These are phyloP conservation scores for Gopherus evgoodei DNA, from an alignment of 2,113 vertebrate species.

Conservation along the genomic window DNA sequence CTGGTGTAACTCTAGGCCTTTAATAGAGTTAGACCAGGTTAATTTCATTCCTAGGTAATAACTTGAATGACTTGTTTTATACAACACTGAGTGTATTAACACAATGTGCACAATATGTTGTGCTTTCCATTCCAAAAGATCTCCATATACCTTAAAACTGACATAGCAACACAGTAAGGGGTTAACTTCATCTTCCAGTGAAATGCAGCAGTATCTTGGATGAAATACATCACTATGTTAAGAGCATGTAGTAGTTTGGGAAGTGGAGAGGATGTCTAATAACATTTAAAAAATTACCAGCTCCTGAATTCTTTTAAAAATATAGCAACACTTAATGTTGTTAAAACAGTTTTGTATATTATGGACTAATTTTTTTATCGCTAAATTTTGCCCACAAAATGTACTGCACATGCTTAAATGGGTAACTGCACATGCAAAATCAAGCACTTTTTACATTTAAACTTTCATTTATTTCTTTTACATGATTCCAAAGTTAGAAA, in stretches of 20 bases:
- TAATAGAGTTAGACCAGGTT: background rate
- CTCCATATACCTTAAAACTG: background rate
- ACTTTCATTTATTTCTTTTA: background rate
- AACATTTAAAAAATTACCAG: background rate
- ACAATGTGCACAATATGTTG: background rate
- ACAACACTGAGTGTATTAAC: background rate
- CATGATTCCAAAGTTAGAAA: background rate
- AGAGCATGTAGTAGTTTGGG: background rate
- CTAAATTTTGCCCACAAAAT: background rate
- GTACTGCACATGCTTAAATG: background rate
- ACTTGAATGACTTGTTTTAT: rapidly evolving
- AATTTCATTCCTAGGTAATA: background rate
- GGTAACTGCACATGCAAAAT: background rate
- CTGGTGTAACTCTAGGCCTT: background rate
- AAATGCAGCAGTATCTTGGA: background rate
- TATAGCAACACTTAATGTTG: background rate
- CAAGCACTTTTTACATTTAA: background rate
- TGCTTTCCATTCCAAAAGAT: background rate
- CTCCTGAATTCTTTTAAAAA: background rate
- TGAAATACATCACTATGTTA: rapidly evolving
- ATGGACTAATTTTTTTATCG: background rate
- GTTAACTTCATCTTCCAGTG: background rate
- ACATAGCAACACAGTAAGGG: background rate
- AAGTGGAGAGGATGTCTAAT: background rate
- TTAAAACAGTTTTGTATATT: background rate